These are phyloP conservation scores for Carassius carassius DNA, from an alignment of 2,113 vertebrate genomes.

Conservation along the genomic window DNA sequence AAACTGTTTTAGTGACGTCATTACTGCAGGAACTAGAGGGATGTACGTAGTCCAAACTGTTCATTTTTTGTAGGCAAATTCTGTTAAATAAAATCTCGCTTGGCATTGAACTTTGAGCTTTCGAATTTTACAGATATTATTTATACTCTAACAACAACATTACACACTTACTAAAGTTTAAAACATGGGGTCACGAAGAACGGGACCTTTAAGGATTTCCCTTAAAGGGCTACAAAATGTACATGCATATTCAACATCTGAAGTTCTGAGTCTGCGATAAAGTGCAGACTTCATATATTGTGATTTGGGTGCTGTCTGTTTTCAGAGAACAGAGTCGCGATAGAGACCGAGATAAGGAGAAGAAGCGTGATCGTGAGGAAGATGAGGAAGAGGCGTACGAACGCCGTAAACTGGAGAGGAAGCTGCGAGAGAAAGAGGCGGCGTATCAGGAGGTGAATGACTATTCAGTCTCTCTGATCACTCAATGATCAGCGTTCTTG, in stretches of 20 bases:
- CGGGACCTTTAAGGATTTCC: too few species aligned
- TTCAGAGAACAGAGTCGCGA: slow-evolving; percentile 86
- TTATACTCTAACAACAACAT: too few species aligned
- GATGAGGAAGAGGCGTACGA: slow-evolving; percentile 97
- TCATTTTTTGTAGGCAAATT: too few species aligned
- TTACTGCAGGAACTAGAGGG: too few species aligned
- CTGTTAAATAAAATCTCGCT: too few species aligned
- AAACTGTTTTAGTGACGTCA: too few species aligned
- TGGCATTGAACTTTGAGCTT: too few species aligned
- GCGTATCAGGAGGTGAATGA: slow-evolving; percentile 93
- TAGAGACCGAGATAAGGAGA: slow-evolving; percentile 90
- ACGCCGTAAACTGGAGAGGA: slow-evolving; percentile 92
- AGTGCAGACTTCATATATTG: not conserved
- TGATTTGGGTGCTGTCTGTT: not conserved
- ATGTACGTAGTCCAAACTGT: too few species aligned
- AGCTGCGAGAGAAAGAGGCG: slow-evolving; percentile 94
- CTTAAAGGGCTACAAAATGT: too few species aligned
- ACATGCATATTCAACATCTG: not conserved
- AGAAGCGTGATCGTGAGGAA: slow-evolving; percentile 92
- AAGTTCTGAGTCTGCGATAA: not conserved
- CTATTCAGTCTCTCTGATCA: not conserved
- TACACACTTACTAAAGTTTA: too few species aligned
- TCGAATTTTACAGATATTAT: too few species aligned
- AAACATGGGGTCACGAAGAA: too few species aligned
- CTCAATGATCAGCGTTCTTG: not conserved